phyloP scores from a whole-genome alignment of 92 coral and sea anemone species.

The Anthopleura xanthogrammica region DNA sequence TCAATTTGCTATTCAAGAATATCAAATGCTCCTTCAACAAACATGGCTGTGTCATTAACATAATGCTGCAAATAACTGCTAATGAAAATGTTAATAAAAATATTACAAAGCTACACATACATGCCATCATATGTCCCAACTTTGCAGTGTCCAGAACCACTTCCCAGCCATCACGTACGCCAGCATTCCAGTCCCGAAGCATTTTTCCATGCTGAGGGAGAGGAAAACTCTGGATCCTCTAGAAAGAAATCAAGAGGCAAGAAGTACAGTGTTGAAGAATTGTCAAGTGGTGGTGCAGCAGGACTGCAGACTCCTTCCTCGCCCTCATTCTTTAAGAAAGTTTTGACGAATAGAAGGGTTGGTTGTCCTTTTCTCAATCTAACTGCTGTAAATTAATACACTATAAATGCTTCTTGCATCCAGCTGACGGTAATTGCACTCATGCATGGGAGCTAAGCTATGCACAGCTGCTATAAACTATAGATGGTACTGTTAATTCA shows the following conservation, averaged over 20 bases:
- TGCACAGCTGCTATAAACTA: background rate
- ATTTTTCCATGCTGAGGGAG: slow-evolving; percentile 61
- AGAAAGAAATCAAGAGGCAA: slow-evolving; percentile 51
- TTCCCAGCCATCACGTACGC: slow-evolving; percentile 45
- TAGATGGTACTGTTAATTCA: too few relatives aligned
- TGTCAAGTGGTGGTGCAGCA: slow-evolving; percentile 32
- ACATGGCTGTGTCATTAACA: background rate
- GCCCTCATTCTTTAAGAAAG: slow-evolving; percentile 52
- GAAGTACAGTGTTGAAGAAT: slow-evolving; percentile 74
- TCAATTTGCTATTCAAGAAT: too few relatives aligned
- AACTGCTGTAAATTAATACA: background rate
- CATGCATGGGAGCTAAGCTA: background rate
- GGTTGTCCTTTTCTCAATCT: slow-evolving; percentile 1
- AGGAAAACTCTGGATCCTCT: slow-evolving; percentile 36
- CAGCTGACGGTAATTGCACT: background rate
- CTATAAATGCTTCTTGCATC: background rate
- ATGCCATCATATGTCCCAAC: slow-evolving; percentile 18
- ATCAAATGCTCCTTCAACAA: background rate
- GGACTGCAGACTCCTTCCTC: slow-evolving; percentile 37
- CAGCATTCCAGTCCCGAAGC: slow-evolving; percentile 90
- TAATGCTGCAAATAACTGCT: background rate
- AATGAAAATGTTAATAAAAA: background rate
- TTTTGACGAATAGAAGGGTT: slow-evolving; percentile 46
- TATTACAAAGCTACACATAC: background rate
- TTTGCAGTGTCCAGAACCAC: slow-evolving; percentile 66